Base-by-base conservation (phyloP, 2,888 invertebrate genomes). In the Lysandra coridon region DNA sequence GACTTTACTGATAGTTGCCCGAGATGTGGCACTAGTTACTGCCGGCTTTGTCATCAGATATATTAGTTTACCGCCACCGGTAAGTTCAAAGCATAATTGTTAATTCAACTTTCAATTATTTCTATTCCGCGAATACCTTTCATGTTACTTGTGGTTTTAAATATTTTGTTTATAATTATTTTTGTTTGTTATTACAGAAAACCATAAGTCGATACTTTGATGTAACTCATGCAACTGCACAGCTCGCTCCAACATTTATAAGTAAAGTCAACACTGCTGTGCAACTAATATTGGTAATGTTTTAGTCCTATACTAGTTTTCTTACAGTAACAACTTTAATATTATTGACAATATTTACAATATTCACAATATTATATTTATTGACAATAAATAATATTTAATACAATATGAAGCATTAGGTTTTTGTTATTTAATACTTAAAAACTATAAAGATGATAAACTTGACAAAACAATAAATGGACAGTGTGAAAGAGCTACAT, bases 211-310 rank as follows among this genome's bases (percentile, higher is more conserved):
- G 98, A 82, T 98, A 98, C 89, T 99, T 99, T 89, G 98, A 99
- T 93, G 97, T 97, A n/a, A 97, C 98, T 6, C 97, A 97, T 89
- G 98, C 98, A 2, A 98, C 98, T n/a, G 98, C 97, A 53, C 97
- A 98, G 90, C 94, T 99, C 78, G 97, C 97, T 30, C 99, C 99
- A 6, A 99, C 99, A 14, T 96, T 97, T 79, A 96, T 98, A 74
- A 99, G 99, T 91, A 99, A 99, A 96, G 96, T 99, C 1, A 99
- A 99, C 90, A 99, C 99, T 7, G 97, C 96, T 5, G 95, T 99
- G 49, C 99, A 99, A 91, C 94, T 99, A 76, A 90, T 96, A 73
- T 95, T 99, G 82, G 95, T 95, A 87, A 87, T 78, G 40, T n/a
- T 69, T 37, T 37, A 30, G 62, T 30, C 10, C 10, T 64, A 12